Evolutionary conservation across 1,140 invertebrate species (phyloP).

Genomic region (Diorhabda elongata): DNA sequence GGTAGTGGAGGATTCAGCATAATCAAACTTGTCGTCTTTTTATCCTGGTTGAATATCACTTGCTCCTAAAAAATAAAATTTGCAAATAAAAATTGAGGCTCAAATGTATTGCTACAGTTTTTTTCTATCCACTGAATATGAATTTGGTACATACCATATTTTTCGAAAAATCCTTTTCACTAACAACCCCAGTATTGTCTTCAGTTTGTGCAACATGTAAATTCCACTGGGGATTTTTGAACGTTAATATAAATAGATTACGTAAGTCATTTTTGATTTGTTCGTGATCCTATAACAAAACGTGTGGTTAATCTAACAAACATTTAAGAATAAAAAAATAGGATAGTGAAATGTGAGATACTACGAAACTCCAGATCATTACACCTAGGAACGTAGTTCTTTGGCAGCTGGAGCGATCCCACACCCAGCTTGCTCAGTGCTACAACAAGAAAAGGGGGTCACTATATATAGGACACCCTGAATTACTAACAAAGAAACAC

Average conservation of each 20-base stretch:
- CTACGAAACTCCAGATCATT: no score
- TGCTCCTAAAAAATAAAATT: conserved; percentile 48
- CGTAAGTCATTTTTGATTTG: conserved; percentile 57
- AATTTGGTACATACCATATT: conserved; percentile 42
- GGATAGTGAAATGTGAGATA: no score
- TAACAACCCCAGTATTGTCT: conserved; percentile 35
- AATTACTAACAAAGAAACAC: no score
- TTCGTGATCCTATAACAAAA: conserved; percentile 42
- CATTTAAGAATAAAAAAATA: no score
- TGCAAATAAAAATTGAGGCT: not conserved
- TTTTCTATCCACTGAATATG: not conserved
- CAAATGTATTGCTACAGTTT: no score
- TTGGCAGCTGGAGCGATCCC: no score
- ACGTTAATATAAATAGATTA: conserved; percentile 62
- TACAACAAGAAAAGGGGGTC: no score
- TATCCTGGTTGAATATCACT: conserved; percentile 50
- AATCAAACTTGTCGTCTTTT: conserved; percentile 52
- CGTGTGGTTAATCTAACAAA: not conserved
- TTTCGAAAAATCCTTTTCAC: conserved; percentile 39
- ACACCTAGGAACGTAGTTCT: no score
- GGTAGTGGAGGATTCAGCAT: conserved; percentile 61
- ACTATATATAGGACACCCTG: no score
- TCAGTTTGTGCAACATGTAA: conserved; percentile 55
- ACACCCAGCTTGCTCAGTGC: no score
- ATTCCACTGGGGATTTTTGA: conserved; percentile 67